Conservation (phyloP, 92 coral and sea anemone species). For the Isaurus tuberculatus region DNA sequence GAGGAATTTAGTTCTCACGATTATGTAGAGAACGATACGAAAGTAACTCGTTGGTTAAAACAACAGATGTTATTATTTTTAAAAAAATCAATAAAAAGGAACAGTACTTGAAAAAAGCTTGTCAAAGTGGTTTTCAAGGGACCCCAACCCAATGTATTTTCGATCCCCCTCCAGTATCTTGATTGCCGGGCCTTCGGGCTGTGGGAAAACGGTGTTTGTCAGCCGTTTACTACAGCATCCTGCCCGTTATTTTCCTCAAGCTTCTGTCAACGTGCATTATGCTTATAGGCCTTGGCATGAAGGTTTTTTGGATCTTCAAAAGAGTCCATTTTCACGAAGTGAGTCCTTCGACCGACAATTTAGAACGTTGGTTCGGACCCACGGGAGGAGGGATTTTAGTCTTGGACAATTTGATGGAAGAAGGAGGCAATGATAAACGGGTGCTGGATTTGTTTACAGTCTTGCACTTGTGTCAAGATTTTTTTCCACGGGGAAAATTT, state of each 20-base stretch:
- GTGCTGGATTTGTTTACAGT: slow-evolving; percentile 4
- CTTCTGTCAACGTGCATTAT: not conserved
- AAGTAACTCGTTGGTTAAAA: too few species aligned
- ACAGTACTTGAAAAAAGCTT: too few species aligned
- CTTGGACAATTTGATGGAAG: not conserved
- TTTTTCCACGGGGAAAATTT: not conserved
- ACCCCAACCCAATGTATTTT: too few species aligned
- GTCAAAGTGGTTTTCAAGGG: too few species aligned
- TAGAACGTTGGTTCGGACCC: not conserved
- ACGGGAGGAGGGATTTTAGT: not conserved
- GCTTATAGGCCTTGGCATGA: not conserved
- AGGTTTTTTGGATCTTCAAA: not conserved
- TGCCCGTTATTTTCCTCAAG: not conserved
- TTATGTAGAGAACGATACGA: too few species aligned
- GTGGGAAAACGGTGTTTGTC: too few species aligned
- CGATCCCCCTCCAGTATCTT: too few species aligned
- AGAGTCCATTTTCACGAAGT: not conserved
- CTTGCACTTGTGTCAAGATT: not conserved
- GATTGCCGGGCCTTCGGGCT: too few species aligned
- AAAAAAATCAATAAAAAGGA: too few species aligned
- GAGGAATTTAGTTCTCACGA: too few species aligned
- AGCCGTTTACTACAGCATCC: too few species aligned
- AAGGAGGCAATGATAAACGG: not conserved
- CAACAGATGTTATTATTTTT: too few species aligned
- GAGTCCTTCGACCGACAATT: not conserved